These are phyloP conservation scores for Carterocephalus palaemon DNA, from an alignment of 2,888 invertebrate species.

Conservation along the genomic window DNA sequence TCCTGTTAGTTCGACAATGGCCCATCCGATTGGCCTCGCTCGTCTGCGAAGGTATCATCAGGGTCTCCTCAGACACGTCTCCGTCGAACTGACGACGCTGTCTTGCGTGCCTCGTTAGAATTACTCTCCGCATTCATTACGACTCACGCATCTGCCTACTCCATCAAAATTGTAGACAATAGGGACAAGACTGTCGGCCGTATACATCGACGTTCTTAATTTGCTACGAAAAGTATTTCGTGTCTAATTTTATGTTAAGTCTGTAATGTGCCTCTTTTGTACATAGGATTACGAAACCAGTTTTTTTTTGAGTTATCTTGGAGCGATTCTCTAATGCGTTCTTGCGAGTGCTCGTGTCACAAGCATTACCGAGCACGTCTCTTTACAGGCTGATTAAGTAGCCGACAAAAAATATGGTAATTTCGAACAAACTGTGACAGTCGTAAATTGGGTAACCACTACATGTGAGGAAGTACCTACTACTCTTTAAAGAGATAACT, in stretches of 20 bases:
- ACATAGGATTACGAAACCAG: conserved; percentile 6
- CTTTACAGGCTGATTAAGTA: conserved; percentile 3
- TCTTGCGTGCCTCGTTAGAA: conserved; percentile 21
- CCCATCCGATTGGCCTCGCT: conserved; percentile 43
- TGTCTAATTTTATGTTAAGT: conserved; percentile 10
- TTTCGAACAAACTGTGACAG: conserved; percentile 9
- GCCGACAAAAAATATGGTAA: conserved; percentile 11
- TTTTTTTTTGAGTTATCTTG: too few relatives aligned
- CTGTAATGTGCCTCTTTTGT: not conserved
- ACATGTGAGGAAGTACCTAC: conserved; percentile 10
- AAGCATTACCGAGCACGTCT: not conserved
- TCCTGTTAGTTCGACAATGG: conserved; percentile 62
- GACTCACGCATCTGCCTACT: conserved; percentile 22
- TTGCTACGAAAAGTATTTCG: conserved; percentile 12
- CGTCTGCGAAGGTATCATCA: conserved; percentile 47
- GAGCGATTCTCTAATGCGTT: too few relatives aligned
- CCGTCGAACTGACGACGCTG: conserved; percentile 14
- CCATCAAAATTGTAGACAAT: conserved; percentile 23
- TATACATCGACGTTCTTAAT: conserved; percentile 17
- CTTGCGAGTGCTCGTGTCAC: not conserved
- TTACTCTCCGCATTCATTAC: conserved; percentile 19
- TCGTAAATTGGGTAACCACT: conserved; percentile 12
- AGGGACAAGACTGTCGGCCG: conserved; percentile 4
- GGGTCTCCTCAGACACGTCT: conserved; percentile 45
- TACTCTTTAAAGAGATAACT: conserved; percentile 12